Conservation (phyloP, 2,888 invertebrate genomes). For the Ormia ochracea region DNA sequence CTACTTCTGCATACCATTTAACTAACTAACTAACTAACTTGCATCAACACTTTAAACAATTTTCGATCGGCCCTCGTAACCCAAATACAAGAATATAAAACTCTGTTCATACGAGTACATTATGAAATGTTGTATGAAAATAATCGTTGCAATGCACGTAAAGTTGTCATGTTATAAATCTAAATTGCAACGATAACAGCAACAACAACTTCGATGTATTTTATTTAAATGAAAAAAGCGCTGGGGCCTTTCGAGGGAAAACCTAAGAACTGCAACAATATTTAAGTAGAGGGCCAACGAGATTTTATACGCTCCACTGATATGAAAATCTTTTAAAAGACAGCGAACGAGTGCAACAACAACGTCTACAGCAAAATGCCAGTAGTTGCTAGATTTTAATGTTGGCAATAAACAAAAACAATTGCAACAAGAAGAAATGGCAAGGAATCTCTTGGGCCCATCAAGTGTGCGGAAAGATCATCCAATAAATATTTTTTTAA, state of each 20-base stretch:
- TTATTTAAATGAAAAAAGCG: constrained; percentile 17
- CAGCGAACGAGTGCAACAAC: neutral
- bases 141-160: constrained; percentile 57
- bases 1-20: too few relatives aligned
- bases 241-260: constrained; percentile 32
- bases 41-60: neutral
- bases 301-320: constrained; percentile 58
- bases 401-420: constrained; percentile 2
- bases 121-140: constrained; percentile 24
- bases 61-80: constrained; percentile 1
- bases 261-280: constrained; percentile 6
- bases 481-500: constrained; percentile 4
- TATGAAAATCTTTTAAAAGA: constrained; percentile 27
- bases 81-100: neutral
- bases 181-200: constrained; percentile 27
- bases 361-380: neutral
- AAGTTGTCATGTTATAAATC: constrained; percentile 47
- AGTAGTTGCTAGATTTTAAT: constrained; percentile 42
- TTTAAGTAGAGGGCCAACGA: constrained; percentile 52
- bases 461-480: neutral
- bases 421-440: neutral
- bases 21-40: neutral
- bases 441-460: neutral
- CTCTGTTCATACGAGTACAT: constrained; percentile 1
- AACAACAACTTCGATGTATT: constrained; percentile 7